Evolutionary conservation across 2,797 vertebrate species (phyloP), one percentile per base, ranked within the genome.

Genomic region (Holocentrus rufus): DNA sequence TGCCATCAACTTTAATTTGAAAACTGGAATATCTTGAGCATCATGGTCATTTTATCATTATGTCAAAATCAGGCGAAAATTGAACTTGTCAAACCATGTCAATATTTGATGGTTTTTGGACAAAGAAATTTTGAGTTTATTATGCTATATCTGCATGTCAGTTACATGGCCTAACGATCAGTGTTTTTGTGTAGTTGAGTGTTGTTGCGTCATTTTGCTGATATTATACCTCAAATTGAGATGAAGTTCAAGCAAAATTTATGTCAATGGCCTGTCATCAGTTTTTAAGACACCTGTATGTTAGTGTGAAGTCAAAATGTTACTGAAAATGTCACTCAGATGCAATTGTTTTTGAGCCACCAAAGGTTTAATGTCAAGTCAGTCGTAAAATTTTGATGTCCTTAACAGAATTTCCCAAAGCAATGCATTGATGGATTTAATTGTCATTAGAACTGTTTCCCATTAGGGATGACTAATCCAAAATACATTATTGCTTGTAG

Each of bases 91-190:
- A 47, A 63, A 61, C 27, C 18, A 49, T 79, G 60, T 84, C n/a
- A n/a, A 39, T 68, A 65, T 69, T 56, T 61, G 36, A 72, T 63
- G 23, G 73, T 22, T 79, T 65, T 68, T 79, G 18, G 64, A 59
- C 67, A 46, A 42, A 64, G 10, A 64, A 13, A n/a, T 31, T 59
- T 42, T 65, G 27, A 69, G 17, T 74, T 84, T 15, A 78, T 78
- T 80, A 39, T 84, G 39, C 31, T 69, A 65, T 69, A 77, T 84
- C 69, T 89, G 55, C 74, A 70, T 86, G 83, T 79, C 72, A 59
- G 71, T 80, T 61, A 63, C 74, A 18, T 75, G 61, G 23, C 49
- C 63, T 82, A 66, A 74, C 67, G 65, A 75, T 31, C 54, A 15
- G 54, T 83, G 64, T 74, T 60, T 36, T 27, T 56, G 31, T 81